Conservation (phyloP, 2,113 vertebrate genomes). For the Theristicus caerulescens region DNA sequence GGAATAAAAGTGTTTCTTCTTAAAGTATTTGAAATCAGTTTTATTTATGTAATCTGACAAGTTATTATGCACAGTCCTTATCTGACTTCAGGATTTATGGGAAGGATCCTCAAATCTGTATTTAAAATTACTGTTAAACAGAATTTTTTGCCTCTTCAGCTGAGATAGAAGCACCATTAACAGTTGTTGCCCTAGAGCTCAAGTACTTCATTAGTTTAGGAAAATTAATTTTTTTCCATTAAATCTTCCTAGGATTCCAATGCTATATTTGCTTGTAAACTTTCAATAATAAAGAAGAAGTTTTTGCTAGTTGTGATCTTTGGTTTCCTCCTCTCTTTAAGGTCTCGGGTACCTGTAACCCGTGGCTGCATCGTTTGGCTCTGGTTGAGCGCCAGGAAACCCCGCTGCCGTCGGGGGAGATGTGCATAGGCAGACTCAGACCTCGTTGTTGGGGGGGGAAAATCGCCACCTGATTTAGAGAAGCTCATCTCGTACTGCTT, state of each 20-base stretch:
- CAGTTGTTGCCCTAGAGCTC: constrained; percentile 29
- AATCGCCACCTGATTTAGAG: neutral
- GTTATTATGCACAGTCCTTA: neutral
- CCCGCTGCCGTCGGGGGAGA: accelerated
- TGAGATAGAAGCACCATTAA: constrained; percentile 14
- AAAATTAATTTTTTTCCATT: constrained; percentile 12
- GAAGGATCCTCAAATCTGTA: constrained; percentile 12
- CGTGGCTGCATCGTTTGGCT: neutral
- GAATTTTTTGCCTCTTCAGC: constrained; percentile 10
- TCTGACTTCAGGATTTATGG: constrained; percentile 40
- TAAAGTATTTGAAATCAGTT: neutral
- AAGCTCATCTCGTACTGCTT: neutral
- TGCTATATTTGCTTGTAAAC: neutral
- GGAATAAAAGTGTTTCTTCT: neutral
- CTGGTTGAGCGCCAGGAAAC: neutral
- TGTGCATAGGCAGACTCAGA: neutral
- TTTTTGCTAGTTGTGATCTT: neutral
- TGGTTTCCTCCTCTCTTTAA: neutral
- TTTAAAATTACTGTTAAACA: constrained; percentile 32
- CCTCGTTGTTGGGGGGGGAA: too few relatives aligned
- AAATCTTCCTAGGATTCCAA: neutral
- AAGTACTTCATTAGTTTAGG: constrained; percentile 39
- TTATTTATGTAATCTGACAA: constrained; percentile 46
- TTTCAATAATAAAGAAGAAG: neutral
- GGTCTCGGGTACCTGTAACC: neutral